A percentile compares a stretch with the other conserved stretches of the same genome.
phyloP scores from a whole-genome alignment of 2,113 vertebrate species.

The Ictidomys tridecemlineatus region DNA sequence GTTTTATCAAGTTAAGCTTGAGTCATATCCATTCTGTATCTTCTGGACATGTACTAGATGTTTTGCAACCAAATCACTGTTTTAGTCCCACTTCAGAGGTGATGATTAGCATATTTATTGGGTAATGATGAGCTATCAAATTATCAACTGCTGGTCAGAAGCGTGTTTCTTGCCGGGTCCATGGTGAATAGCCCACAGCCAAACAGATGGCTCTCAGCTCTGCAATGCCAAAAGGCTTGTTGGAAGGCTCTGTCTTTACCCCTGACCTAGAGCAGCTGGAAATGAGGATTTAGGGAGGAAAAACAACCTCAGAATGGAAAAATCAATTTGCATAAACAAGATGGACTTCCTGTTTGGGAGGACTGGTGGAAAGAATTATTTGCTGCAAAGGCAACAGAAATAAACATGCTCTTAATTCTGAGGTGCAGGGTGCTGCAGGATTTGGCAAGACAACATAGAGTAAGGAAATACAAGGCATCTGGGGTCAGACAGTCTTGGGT shows the following conservation, averaged over 20 bases:
- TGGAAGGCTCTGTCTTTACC: constrained; percentile 64
- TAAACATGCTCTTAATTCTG: background rate
- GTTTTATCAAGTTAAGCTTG: constrained; percentile 40
- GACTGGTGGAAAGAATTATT: background rate
- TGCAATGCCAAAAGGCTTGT: constrained; percentile 66
- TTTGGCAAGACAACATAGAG: background rate
- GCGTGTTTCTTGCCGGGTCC: background rate
- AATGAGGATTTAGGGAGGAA: too few relatives aligned
- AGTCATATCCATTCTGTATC: background rate
- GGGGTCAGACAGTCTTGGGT: background rate
- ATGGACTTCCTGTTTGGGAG: constrained; percentile 41
- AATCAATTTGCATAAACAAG: constrained; percentile 69
- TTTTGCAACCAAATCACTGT: constrained; percentile 77
- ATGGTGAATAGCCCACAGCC: constrained; percentile 67
- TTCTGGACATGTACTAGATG: constrained; percentile 27
- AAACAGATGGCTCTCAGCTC: constrained; percentile 78
- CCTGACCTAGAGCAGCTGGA: constrained; percentile 77
- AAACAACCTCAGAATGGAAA: too few relatives aligned
- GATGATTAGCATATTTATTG: constrained; percentile 83
- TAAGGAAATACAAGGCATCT: background rate
- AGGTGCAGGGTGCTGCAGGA: background rate
- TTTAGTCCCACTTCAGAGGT: constrained; percentile 74
- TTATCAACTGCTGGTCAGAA: constrained; percentile 78
- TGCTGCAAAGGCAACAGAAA: background rate
- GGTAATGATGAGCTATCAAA: constrained; percentile 83